Evolutionary conservation across 2,797 vertebrate species (phyloP).

Genomic region (Sus cebifrons): DNA sequence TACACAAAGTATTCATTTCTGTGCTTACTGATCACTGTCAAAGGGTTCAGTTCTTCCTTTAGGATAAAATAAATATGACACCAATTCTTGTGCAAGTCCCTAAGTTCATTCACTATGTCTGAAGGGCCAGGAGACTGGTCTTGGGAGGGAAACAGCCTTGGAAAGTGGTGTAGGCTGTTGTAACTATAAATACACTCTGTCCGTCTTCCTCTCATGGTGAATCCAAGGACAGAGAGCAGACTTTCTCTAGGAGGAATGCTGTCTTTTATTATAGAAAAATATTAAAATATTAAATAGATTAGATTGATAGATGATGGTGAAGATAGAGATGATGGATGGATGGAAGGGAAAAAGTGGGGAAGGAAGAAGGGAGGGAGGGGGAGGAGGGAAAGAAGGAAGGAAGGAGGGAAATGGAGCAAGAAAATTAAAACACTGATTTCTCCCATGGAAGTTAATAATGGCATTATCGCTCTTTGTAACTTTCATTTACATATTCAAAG

Average conservation of each 20-base stretch:
- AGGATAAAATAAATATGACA: conserved; percentile 90
- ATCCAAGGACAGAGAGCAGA: conserved; percentile 74
- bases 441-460: conserved; percentile 79
- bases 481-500: conserved; percentile 77
- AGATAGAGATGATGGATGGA: not conserved
- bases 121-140: conserved; percentile 85
- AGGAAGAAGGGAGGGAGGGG: too few relatives aligned
- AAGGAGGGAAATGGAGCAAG: not conserved
- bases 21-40: conserved; percentile 88
- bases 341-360: too few relatives aligned
- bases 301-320: conserved; percentile 34
- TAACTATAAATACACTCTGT: conserved; percentile 78
- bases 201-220: conserved; percentile 71
- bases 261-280: not conserved
- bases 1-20: conserved; percentile 88
- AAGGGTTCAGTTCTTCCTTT: conserved; percentile 88
- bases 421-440: conserved; percentile 67
- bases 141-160: conserved; percentile 77
- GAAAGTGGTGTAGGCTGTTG: conserved; percentile 85
- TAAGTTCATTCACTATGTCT: conserved; percentile 90
- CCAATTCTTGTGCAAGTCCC: conserved; percentile 87
- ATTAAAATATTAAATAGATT: not conserved
- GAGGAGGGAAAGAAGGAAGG: too few relatives aligned
- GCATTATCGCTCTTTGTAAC: conserved; percentile 58
- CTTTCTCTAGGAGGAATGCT: conserved; percentile 80